These are phyloP conservation scores for Dimorphilus gyrociliatus DNA, from an alignment of 2,888 invertebrate genomes.

Conservation along the genomic window DNA sequence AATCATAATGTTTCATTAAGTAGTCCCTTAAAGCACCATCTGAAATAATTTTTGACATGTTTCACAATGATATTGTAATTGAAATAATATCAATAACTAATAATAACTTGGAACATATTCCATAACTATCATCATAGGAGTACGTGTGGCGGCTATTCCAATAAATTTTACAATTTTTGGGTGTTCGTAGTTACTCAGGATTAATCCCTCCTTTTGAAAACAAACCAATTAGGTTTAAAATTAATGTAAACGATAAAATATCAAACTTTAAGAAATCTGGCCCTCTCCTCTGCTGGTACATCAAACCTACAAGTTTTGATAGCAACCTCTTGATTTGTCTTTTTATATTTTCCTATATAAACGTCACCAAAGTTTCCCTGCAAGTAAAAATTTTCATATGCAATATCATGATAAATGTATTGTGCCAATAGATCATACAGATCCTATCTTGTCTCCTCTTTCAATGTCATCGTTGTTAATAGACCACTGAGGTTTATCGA, in stretches of 20 bases:
- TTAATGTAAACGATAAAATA: no score
- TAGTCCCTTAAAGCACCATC: constrained; percentile 80
- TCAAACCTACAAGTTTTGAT: constrained; percentile 89
- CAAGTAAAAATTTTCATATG: constrained; percentile 6
- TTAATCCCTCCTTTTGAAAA: constrained; percentile 83
- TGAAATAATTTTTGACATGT: constrained; percentile 22
- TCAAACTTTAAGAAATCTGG: constrained; percentile 80
- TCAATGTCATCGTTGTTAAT: constrained; percentile 85
- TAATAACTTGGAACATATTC: constrained; percentile 82
- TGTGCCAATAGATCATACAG: constrained; percentile 44
- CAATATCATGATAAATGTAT: background rate
- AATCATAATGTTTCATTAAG: constrained; percentile 55
- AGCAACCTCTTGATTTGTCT: constrained; percentile 55
- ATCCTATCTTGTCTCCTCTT: constrained; percentile 76
- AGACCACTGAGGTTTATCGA: constrained; percentile 81
- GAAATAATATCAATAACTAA: no score
- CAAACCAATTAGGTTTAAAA: no score
- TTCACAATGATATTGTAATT: constrained; percentile 7
- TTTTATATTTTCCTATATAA: constrained; percentile 67
- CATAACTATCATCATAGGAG: constrained; percentile 98
- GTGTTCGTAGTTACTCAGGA: constrained; percentile 88
- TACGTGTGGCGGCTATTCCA: constrained; percentile 91
- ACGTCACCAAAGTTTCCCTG: constrained; percentile 97
- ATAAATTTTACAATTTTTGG: constrained; percentile 88
- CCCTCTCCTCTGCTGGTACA: constrained; percentile 75